phyloP scores from a whole-genome alignment of 37 sponge, comb jelly and placozoan species.

The Geodia barretti region DNA sequence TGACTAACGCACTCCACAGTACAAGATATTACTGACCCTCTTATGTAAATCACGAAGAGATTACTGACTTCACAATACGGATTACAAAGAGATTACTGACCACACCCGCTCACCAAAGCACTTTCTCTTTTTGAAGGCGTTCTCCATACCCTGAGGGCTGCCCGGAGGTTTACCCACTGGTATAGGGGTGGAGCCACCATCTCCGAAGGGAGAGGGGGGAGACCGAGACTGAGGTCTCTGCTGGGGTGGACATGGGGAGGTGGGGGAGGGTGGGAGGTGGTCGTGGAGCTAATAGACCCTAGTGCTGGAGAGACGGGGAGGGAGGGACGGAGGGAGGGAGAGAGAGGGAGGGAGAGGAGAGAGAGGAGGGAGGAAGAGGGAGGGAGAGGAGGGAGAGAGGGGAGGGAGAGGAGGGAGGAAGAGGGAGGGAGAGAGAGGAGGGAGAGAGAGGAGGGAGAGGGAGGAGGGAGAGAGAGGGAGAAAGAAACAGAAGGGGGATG shows the following conservation, averaged over 20 bases:
- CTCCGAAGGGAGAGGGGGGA: no score
- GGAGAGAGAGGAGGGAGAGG: neutral
- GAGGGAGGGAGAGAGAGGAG: conserved; percentile 22
- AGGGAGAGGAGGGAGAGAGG: conserved; percentile 5
- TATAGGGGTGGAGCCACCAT: no score
- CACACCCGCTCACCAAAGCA: neutral
- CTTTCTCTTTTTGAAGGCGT: neutral
- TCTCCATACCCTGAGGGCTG: neutral
- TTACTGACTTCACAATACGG: no score
- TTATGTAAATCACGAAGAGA: no score
- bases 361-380: conserved; percentile 1
- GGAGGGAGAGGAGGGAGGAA: no score
- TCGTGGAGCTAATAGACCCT: no score
- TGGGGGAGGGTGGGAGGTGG: neutral
- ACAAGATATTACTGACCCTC: no score
- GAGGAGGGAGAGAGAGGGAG: neutral
- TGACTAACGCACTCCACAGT: no score
- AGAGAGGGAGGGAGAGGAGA: conserved; percentile 5
- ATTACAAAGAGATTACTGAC: no score
- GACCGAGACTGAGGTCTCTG: no score
- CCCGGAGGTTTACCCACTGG: no score
- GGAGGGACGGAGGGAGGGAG: neutral
- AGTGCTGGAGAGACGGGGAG: neutral
- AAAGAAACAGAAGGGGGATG: neutral
- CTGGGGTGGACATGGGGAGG: neutral